A percentile compares a stretch with the other conserved stretches of the same genome.
phyloP scores from a whole-genome alignment of 2,888 invertebrate genomes.

The Dolichomitus sp. region DNA sequence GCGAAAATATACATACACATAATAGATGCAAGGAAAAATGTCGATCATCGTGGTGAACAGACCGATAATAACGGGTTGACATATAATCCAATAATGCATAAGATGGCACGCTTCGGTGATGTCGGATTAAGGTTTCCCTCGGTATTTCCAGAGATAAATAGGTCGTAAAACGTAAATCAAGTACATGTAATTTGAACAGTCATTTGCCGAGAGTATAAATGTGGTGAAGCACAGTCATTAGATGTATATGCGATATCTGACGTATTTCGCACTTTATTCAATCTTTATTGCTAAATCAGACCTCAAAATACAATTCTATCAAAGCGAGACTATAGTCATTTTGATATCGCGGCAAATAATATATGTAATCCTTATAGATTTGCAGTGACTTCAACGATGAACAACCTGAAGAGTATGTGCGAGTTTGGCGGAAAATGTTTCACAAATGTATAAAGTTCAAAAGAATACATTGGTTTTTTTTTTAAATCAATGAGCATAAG shows the following conservation, averaged over 20 bases:
- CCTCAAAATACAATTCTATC: background rate
- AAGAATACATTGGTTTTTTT: too few relatives aligned
- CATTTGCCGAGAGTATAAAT: conserved; percentile 1
- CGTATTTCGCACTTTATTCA: background rate
- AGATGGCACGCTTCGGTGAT: conserved; percentile 9
- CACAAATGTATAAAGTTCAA: too few relatives aligned
- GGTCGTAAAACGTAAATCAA: conserved; percentile 21
- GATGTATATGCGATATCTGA: background rate
- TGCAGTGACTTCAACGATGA: too few relatives aligned
- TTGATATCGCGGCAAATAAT: too few relatives aligned
- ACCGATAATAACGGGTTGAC: conserved; percentile 33
- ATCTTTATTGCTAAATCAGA: background rate
- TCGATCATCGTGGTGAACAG: conserved; percentile 22
- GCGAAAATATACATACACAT: conserved; percentile 20
- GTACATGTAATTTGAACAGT: background rate
- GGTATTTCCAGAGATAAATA: conserved; percentile 6
- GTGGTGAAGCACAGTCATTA: background rate
- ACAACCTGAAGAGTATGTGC: too few relatives aligned
- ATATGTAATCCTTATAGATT: too few relatives aligned
- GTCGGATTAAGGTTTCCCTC: conserved; percentile 1
- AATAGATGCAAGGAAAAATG: conserved; percentile 36
- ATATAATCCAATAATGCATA: conserved; percentile 41
- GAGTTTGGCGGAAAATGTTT: too few relatives aligned
- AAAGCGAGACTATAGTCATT: too few relatives aligned
- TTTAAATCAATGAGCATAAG: background rate